Percentiles rank a stretch among this genome's conserved stretches.
phyloP scores from a whole-genome alignment of 2,888 invertebrate genomes.

The Conomelus anceps region DNA sequence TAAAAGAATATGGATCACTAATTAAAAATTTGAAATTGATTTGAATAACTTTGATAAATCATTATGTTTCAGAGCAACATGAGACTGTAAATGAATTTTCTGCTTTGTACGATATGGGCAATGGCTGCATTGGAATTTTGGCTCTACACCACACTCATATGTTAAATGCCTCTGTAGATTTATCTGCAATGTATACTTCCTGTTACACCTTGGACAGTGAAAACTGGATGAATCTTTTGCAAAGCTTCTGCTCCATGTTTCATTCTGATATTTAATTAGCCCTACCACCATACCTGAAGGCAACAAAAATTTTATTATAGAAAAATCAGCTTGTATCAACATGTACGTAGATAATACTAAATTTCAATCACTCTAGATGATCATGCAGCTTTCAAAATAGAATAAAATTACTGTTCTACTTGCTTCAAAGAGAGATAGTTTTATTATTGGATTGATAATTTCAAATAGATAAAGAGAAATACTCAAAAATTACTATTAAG shows the following conservation, averaged over 20 bases:
- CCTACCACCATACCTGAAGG: not conserved
- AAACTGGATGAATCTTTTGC: not conserved
- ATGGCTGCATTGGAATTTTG: constrained; percentile 41
- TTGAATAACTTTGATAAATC: too few relatives aligned
- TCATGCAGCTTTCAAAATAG: too few relatives aligned
- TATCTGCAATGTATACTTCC: constrained; percentile 42
- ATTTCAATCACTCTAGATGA: too few relatives aligned
- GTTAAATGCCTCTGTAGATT: constrained; percentile 41
- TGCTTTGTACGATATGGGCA: constrained; percentile 42
- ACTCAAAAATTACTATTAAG: too few relatives aligned
- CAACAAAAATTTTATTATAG: not conserved
- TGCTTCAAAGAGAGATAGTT: too few relatives aligned
- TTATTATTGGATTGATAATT: too few relatives aligned
- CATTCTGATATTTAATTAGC: not conserved
- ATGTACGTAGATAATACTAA: too few relatives aligned
- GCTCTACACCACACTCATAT: constrained; percentile 41
- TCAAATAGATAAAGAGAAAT: too few relatives aligned
- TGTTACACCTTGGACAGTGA: constrained; percentile 37
- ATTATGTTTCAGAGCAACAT: not conserved
- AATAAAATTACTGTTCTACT: too few relatives aligned
- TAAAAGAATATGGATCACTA: too few relatives aligned
- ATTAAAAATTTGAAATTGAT: too few relatives aligned
- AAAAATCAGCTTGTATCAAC: too few relatives aligned
- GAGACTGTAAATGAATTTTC: constrained; percentile 39
- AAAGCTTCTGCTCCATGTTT: not conserved